These are phyloP conservation scores for Poecile montanus DNA, from an alignment of 2,797 vertebrate genomes.

Conservation along the genomic window DNA sequence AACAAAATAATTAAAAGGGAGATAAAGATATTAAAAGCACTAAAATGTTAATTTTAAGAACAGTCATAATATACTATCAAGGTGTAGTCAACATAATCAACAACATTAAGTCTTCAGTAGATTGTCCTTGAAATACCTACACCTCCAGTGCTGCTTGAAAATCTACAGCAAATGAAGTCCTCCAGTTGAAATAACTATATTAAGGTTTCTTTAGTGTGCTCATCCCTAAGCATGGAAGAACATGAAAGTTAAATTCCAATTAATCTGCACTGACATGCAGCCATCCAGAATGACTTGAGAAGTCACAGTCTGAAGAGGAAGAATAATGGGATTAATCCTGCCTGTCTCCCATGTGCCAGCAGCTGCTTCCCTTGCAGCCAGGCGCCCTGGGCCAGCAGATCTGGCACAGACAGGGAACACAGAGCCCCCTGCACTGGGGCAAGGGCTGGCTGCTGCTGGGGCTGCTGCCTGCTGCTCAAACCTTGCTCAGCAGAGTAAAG, in stretches of 20 bases:
- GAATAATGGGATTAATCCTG: constrained; percentile 29
- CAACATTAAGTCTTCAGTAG: constrained; percentile 5
- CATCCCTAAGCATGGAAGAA: constrained; percentile 53
- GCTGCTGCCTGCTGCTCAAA: neutral
- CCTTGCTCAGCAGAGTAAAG: neutral
- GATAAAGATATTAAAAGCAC: constrained; percentile 22
- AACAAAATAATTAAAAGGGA: neutral
- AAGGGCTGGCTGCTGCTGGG: neutral
- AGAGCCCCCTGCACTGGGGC: neutral
- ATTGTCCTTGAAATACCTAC: neutral
- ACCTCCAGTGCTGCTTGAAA: constrained; percentile 46
- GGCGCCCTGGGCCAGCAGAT: neutral
- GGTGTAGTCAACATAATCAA: constrained; percentile 3
- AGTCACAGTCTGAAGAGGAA: constrained; percentile 3
- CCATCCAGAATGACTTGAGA: constrained; percentile 10
- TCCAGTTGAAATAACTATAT: constrained; percentile 51
- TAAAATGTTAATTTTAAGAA: constrained; percentile 41
- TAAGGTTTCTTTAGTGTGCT: neutral
- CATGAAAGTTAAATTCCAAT: constrained; percentile 36
- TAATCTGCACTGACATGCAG: constrained; percentile 37
- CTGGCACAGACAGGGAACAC: neutral
- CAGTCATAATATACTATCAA: neutral
- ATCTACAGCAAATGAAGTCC: constrained; percentile 45
- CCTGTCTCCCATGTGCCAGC: neutral
- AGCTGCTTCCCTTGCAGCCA: neutral